phyloP scores from a whole-genome alignment of 2,797 vertebrate genomes.

The Gallinago solitaria region DNA sequence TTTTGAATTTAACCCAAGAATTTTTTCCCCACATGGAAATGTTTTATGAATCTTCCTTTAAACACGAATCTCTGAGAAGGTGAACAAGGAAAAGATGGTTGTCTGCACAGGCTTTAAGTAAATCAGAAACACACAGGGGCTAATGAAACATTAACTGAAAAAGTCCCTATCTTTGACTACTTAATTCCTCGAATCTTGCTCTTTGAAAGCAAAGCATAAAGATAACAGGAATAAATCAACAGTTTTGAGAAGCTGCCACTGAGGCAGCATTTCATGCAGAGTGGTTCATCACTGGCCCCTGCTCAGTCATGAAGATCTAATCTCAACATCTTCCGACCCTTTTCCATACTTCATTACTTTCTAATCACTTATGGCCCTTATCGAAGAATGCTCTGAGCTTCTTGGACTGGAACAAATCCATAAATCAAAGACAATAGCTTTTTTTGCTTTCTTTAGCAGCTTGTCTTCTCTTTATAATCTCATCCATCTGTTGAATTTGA shows the following conservation, averaged over 20 bases:
- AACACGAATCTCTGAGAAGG: neutral
- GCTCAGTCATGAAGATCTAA: conserved; percentile 56
- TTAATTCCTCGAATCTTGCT: neutral
- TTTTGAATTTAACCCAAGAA: neutral
- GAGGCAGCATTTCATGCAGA: conserved; percentile 44
- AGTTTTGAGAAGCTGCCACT: conserved; percentile 12
- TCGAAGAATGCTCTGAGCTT: conserved; percentile 36
- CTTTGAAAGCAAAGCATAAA: conserved; percentile 3
- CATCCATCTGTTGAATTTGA: neutral
- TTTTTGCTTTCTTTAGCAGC: neutral
- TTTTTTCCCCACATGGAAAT: neutral
- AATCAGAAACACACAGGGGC: neutral
- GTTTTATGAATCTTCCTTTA: conserved; percentile 14
- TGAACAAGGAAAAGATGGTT: neutral
- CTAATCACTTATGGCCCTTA: conserved; percentile 56
- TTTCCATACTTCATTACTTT: conserved; percentile 66
- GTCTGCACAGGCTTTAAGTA: neutral
- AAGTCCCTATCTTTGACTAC: neutral
- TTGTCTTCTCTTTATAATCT: neutral
- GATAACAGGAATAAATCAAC: conserved; percentile 34
- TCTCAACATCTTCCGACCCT: conserved; percentile 54
- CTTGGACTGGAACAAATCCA: conserved; percentile 64
- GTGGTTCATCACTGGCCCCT: conserved; percentile 24
- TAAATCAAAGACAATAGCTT: conserved; percentile 60
- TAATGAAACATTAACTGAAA: neutral